Percentiles rank a stretch among this genome's conserved stretches.
These are phyloP conservation scores for Tineola bisselliella DNA, from an alignment of 2,888 invertebrate genomes.

Conservation along the genomic window DNA sequence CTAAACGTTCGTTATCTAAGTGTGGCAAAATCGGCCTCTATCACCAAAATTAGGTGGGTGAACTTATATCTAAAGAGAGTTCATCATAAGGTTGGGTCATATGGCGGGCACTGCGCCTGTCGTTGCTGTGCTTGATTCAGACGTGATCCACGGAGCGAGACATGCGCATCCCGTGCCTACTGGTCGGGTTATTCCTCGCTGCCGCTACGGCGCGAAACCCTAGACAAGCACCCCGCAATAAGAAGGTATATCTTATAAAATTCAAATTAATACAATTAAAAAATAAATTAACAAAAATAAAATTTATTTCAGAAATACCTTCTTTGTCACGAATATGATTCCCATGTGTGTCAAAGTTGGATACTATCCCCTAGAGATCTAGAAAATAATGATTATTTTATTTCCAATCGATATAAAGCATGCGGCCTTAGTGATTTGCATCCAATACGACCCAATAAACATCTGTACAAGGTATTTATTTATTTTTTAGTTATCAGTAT, in stretches of 20 bases:
- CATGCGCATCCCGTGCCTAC: constrained; percentile 4
- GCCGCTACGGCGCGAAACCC: constrained; percentile 7
- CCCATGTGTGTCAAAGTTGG: constrained; percentile 32
- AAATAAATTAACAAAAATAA: no score
- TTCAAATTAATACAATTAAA: background rate
- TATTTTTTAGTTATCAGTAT: background rate
- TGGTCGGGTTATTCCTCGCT: constrained; percentile 15
- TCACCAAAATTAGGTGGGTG: constrained; percentile 61
- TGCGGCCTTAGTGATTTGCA: constrained; percentile 32
- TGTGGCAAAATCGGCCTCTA: constrained; percentile 37
- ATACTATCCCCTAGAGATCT: constrained; percentile 21
- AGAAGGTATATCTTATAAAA: background rate
- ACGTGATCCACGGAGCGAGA: background rate
- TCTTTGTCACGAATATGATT: constrained; percentile 31
- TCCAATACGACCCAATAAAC: constrained; percentile 17
- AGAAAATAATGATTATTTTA: constrained; percentile 12
- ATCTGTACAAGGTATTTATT: background rate
- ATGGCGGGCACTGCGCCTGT: constrained; percentile 38
- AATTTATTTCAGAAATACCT: constrained; percentile 30
- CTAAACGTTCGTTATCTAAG: constrained; percentile 20
- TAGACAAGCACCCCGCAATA: background rate
- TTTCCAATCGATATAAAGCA: background rate
- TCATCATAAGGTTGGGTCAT: constrained; percentile 55
- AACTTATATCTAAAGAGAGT: constrained; percentile 55
- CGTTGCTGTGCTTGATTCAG: background rate